Base-by-base conservation (phyloP, 2,797 vertebrate genomes). In the Melanotaenia trifasciata region DNA sequence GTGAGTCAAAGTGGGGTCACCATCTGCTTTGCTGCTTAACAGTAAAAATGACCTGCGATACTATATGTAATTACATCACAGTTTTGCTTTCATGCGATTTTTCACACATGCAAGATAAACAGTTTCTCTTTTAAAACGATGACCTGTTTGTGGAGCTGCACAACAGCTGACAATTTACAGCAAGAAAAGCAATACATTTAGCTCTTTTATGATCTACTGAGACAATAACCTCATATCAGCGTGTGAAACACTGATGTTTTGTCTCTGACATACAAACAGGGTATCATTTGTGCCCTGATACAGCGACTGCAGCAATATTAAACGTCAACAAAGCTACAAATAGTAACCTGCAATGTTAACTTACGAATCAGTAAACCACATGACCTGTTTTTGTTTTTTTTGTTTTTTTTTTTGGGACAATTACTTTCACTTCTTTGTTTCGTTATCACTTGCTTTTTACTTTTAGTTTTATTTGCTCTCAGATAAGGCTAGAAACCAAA, bases 1-100 rank as follows among this genome's bases (percentile, higher is more conserved):
- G 53, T 69, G 70, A 84, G 76, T 89, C 81, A 89, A 69, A 82
- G 58, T 38, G 59, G 60, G 79, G 75, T 78, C 87, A 78, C 50
- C 63, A 10, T 59, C 57, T 22, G 22, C 58, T 59, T 68, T 70
- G 47, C 58, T 16, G 74, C 51, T 35, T 67, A 73, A 45, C 58
- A 24, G 28, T 3, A 4, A 58, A 70, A 82, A 61, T 57, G 24
- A 78, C 69, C 72, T 38, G 22, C 26, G 54, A 11, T 33, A 32
- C 24, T 64, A 79, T 40, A 71, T 62, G 18, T 32, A 26, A 70
- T 71, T 64, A 53, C 54, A 47, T 53, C 36, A 61, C 43, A 13
- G 50, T 63, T 79, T 82, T 26, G 70, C 76, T 62, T 22, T 50
- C 22, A 51, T 35, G 16, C 74, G 45, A 56, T 59, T 70, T 63